phyloP scores from a whole-genome alignment of 2,113 vertebrate genomes.

The rat (Rattus norvegicus) region GRCr8 NC_086025.1:57085001-57085500 shows the following conservation, averaged over 20 bases:
- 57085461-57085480: too few species aligned
- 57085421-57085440: too few species aligned
- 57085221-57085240: conserved; percentile 37
- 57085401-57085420: too few species aligned
- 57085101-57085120: neutral
- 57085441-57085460: too few species aligned
- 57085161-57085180: neutral
- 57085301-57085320: neutral
- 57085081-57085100: neutral
- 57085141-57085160: neutral
- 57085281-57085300: neutral
- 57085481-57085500: neutral
- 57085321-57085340: neutral
- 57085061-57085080: neutral
- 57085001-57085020: neutral
- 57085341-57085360: neutral
- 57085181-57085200: conserved; percentile 3
- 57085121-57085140: neutral
- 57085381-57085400: neutral
- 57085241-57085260: neutral
- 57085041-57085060: neutral
- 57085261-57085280: neutral
- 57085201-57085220: neutral
- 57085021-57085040: neutral
- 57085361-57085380: neutral